A percentile compares a stretch with the other conserved stretches of the same genome.
These are phyloP conservation scores for Alviniconcha strummeri DNA, from an alignment of 2,888 invertebrate species.

Conservation along the genomic window DNA sequence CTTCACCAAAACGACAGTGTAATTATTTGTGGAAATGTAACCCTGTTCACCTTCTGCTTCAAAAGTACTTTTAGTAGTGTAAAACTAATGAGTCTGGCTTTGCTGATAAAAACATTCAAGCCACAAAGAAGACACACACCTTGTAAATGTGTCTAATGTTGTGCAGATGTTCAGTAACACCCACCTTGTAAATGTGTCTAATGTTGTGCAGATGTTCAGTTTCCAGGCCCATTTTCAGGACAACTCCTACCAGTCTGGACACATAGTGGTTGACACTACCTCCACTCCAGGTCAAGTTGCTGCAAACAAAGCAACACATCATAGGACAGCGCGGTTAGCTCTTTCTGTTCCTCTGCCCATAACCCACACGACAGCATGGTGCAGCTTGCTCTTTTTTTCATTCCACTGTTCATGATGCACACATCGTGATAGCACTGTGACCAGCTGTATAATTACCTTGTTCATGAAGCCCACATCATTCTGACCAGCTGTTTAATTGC, in stretches of 20 bases:
- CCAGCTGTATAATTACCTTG: neutral
- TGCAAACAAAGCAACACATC: neutral
- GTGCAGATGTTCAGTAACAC: conserved; percentile 75
- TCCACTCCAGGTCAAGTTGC: conserved; percentile 75
- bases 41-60: too few species aligned
- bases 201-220: conserved; percentile 74
- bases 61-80: too few species aligned
- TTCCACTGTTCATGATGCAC: neutral
- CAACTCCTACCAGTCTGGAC: conserved; percentile 75
- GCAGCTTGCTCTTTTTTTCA: neutral
- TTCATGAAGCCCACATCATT: neutral
- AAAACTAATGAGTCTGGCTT: too few species aligned
- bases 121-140: conserved; percentile 41
- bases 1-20: too few species aligned
- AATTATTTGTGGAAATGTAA: too few species aligned
- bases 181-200: conserved; percentile 58
- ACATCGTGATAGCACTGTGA: neutral
- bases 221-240: conserved; percentile 74
- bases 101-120: too few species aligned
- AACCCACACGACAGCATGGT: neutral
- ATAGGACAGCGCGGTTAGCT: neutral
- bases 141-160: conserved; percentile 56
- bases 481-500: too few species aligned
- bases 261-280: conserved; percentile 80
- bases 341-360: neutral